Conservation (phyloP, 2,888 invertebrate genomes). For the Zygaena filipendulae region DNA sequence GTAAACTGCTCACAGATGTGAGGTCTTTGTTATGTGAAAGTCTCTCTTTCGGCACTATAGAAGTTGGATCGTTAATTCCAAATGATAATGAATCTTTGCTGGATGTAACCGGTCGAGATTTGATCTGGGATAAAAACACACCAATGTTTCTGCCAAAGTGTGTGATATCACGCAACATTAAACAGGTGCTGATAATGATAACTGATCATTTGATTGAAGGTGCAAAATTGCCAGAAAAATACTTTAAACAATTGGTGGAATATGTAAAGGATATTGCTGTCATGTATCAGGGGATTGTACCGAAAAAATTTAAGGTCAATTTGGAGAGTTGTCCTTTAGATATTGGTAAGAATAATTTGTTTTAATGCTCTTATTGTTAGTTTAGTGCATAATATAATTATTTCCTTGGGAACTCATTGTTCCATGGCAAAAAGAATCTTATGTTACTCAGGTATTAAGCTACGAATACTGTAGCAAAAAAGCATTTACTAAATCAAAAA, state of each 20-base stretch:
- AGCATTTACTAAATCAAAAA: too few species aligned
- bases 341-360: constrained; percentile 37
- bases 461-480: too few species aligned
- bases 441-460: too few species aligned
- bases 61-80: constrained; percentile 29
- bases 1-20: constrained; percentile 46
- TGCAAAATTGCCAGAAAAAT: constrained; percentile 41
- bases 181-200: constrained; percentile 41
- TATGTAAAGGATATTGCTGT: constrained; percentile 52
- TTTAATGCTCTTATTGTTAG: neutral
- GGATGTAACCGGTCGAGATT: constrained; percentile 30
- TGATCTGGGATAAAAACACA: constrained; percentile 36
- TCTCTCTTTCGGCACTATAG: constrained; percentile 38
- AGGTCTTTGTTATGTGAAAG: constrained; percentile 40
- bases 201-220: constrained; percentile 51
- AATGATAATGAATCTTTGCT: constrained; percentile 31
- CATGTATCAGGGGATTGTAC: constrained; percentile 53
- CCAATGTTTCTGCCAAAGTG: constrained; percentile 54
- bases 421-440: too few species aligned
- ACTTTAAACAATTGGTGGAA: constrained; percentile 38
- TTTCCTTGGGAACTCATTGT: too few species aligned
- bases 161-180: constrained; percentile 49
- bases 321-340: constrained; percentile 51
- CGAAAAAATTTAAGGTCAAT: constrained; percentile 48
- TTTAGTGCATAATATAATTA: neutral